Conservation (phyloP, 2,888 invertebrate genomes). For the Coleophora flavipennella region DNA sequence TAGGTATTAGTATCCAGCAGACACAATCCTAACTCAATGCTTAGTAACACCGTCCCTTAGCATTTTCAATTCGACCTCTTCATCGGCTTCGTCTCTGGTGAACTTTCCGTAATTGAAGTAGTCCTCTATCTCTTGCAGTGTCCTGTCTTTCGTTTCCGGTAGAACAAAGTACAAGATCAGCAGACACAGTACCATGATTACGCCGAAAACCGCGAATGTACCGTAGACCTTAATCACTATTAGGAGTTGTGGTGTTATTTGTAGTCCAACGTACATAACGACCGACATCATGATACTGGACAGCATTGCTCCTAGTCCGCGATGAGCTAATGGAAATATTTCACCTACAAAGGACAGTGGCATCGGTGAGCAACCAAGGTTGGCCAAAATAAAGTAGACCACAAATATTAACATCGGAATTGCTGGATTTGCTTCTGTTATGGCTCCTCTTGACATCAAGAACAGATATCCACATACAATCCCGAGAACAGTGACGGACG, state of each 20-base stretch:
- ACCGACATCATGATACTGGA: conserved; percentile 19
- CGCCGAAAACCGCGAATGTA: conserved; percentile 25
- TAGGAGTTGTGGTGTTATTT: conserved; percentile 20
- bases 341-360: conserved; percentile 26
- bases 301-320: conserved; percentile 19
- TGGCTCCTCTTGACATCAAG: conserved; percentile 11
- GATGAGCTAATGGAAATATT: conserved; percentile 27
- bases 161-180: conserved; percentile 26
- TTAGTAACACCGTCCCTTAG: neutral
- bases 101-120: conserved; percentile 35
- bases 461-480: conserved; percentile 20
- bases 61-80: neutral
- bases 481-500: conserved; percentile 18
- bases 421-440: conserved; percentile 15
- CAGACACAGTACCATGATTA: conserved; percentile 17
- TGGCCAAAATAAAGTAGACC: conserved; percentile 22
- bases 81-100: neutral
- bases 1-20: too few species aligned
- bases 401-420: conserved; percentile 21
- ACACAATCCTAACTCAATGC: too few species aligned
- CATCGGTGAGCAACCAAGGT: conserved; percentile 26
- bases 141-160: conserved; percentile 53
- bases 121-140: conserved; percentile 50
- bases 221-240: conserved; percentile 24
- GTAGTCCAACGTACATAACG: conserved; percentile 12